A percentile compares a stretch with the other conserved stretches of the same genome.
These are phyloP conservation scores for Drosophila truncata DNA, from an alignment of 1,140 invertebrate species.

Conservation along the genomic window DNA sequence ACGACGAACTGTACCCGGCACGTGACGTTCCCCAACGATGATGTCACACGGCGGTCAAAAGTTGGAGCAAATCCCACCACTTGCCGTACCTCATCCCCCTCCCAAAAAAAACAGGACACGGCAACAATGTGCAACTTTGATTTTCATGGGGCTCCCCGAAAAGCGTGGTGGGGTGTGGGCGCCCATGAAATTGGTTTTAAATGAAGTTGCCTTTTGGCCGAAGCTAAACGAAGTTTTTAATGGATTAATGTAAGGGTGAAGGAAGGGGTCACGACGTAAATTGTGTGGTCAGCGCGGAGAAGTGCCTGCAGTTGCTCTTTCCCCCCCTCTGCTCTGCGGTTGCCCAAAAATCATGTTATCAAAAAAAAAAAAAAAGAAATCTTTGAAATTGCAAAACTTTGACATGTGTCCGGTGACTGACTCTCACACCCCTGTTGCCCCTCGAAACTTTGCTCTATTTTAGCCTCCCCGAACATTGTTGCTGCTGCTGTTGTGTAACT, in stretches of 20 bases:
- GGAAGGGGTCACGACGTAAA: slow-evolving; percentile 12
- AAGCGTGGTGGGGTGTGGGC: not conserved
- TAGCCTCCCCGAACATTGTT: not conserved
- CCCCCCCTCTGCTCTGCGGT: slow-evolving; percentile 24
- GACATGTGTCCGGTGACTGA: slow-evolving; percentile 68
- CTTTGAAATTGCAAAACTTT: slow-evolving; percentile 76
- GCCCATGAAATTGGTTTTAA: slow-evolving; percentile 59
- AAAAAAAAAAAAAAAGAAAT: slow-evolving; percentile 18
- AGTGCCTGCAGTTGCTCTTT: slow-evolving; percentile 20
- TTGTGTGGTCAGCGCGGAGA: slow-evolving; percentile 35
- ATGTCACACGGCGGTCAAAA: slow-evolving; percentile 64
- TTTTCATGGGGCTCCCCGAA: slow-evolving; percentile 32
- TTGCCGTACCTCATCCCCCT: not conserved
- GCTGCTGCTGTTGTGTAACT: slow-evolving; percentile 55
- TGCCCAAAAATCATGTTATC: slow-evolving; percentile 60
- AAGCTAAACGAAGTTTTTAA: slow-evolving; percentile 71
- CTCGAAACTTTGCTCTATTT: slow-evolving; percentile 12
- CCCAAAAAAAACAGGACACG: slow-evolving; percentile 12
- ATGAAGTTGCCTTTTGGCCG: slow-evolving; percentile 57
- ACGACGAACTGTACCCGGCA: slow-evolving; percentile 54
- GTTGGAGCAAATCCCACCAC: slow-evolving; percentile 2
- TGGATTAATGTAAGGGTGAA: slow-evolving; percentile 59
- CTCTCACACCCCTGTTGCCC: slow-evolving; percentile 12
- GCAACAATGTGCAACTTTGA: slow-evolving; percentile 66
- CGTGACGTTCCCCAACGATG: slow-evolving; percentile 62